Conservation (phyloP, 2,113 vertebrate species). For the Okapia johnstoni region DNA sequence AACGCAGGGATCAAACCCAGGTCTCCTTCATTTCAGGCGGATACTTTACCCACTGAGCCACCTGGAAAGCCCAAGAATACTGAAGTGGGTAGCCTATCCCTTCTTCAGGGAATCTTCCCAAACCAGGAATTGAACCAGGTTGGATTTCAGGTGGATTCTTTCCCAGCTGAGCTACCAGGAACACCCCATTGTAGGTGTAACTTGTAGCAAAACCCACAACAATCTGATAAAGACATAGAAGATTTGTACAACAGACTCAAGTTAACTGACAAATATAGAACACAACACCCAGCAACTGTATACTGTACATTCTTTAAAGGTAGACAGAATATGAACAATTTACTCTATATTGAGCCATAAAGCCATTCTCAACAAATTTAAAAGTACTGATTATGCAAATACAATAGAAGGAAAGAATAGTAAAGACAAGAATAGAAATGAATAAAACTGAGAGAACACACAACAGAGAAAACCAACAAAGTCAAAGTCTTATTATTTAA, state of each 20-base stretch:
- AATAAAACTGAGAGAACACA: neutral
- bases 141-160: neutral
- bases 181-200: neutral
- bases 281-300: neutral
- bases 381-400: neutral
- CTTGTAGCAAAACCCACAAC: neutral
- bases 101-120: neutral
- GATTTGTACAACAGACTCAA: neutral
- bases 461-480: neutral
- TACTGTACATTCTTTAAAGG: neutral
- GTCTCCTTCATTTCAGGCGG: rapidly evolving
- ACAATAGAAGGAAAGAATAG: neutral
- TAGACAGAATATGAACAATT: neutral
- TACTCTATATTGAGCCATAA: neutral
- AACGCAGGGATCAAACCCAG: neutral
- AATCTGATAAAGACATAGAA: neutral
- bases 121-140: neutral
- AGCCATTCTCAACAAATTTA: neutral
- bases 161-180: neutral
- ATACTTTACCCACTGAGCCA: neutral
- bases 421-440: neutral
- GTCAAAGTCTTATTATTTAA: neutral
- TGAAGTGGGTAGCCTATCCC: neutral
- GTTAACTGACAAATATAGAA: neutral
- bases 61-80: neutral